A percentile compares a stretch with the other conserved stretches of the same genome.
Evolutionary conservation across 2,888 invertebrate genomes (phyloP).

Genomic region (Hybos culiciformis): DNA sequence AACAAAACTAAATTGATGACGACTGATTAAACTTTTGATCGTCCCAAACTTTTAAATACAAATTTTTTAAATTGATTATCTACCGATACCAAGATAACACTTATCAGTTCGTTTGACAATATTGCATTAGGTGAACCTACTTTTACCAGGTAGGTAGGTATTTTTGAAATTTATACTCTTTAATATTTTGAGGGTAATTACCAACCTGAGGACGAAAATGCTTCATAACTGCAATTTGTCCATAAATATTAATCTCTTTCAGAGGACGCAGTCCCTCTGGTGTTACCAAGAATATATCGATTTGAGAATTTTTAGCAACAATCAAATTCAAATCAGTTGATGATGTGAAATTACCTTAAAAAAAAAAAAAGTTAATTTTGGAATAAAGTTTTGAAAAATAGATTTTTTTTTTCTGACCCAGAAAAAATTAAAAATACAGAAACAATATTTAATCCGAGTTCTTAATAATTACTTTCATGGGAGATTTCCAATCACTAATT

Average conservation of each 20-base stretch:
- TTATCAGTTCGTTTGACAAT: too few relatives aligned
- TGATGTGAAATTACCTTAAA: slow-evolving; percentile 86
- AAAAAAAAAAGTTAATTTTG: slow-evolving; percentile 5
- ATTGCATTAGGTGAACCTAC: too few relatives aligned
- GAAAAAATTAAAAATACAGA: background rate
- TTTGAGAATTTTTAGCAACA: slow-evolving; percentile 83
- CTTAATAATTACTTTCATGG: background rate
- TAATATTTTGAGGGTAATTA: slow-evolving; percentile 1
- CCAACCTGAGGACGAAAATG: slow-evolving; percentile 79
- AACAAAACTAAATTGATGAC: too few relatives aligned
- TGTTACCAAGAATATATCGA: slow-evolving; percentile 91
- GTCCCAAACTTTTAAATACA: too few relatives aligned
- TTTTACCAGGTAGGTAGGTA: too few relatives aligned
- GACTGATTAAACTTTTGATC: too few relatives aligned
- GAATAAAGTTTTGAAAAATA: background rate
- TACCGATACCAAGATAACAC: too few relatives aligned
- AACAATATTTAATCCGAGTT: background rate
- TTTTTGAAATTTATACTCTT: background rate
- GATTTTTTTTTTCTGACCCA: background rate
- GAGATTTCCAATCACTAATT: background rate
- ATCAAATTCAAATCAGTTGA: slow-evolving; percentile 87
- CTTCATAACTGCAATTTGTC: slow-evolving; percentile 88
- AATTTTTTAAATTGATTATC: background rate
- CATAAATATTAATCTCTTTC: slow-evolving; percentile 91
- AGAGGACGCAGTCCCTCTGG: slow-evolving; percentile 89